Evolutionary conservation across 1,140 invertebrate genomes (phyloP).

Genomic region (Eciton burchellii): DNA sequence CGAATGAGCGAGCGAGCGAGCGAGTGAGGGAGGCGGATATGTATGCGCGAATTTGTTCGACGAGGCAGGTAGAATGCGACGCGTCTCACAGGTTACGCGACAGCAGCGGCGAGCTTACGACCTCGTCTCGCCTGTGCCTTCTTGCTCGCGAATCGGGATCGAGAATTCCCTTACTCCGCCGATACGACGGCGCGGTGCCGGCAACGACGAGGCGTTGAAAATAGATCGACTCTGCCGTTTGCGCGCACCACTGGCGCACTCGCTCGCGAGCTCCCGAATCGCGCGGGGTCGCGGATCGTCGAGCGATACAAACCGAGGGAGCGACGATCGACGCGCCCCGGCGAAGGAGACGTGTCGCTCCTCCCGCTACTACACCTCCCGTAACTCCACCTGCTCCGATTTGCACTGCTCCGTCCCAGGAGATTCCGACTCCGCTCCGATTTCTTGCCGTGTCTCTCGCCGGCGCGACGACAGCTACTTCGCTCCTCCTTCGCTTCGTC

Average conservation of each 20-base stretch:
- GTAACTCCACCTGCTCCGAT: too few species aligned
- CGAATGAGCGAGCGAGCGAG: too few species aligned
- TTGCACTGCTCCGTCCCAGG: not conserved
- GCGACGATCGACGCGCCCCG: slow-evolving; percentile 27
- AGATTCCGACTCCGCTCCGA: not conserved
- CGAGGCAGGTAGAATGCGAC: slow-evolving; percentile 39
- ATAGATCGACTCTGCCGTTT: slow-evolving; percentile 63
- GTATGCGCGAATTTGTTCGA: slow-evolving; percentile 62
- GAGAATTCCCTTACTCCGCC: not conserved
- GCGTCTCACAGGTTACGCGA: slow-evolving; percentile 45
- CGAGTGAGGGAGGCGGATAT: too few species aligned
- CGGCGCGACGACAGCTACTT: slow-evolving; percentile 23
- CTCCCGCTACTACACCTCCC: not conserved
- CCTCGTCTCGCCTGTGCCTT: slow-evolving; percentile 40
- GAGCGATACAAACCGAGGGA: slow-evolving; percentile 44
- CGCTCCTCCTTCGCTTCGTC: not conserved
- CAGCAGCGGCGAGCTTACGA: slow-evolving; percentile 53
- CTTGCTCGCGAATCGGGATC: slow-evolving; percentile 8
- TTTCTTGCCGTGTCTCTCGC: not conserved
- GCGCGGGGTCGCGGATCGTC: not conserved
- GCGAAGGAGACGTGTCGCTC: not conserved
- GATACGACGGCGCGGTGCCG: slow-evolving; percentile 5
- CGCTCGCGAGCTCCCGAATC: slow-evolving; percentile 16
- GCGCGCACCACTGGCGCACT: slow-evolving; percentile 19
- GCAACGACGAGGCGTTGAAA: slow-evolving; percentile 67